Evolutionary conservation across 2,797 vertebrate genomes (phyloP), one percentile per base, ranked within the genome.

Genomic region (Sus cebifrons): DNA sequence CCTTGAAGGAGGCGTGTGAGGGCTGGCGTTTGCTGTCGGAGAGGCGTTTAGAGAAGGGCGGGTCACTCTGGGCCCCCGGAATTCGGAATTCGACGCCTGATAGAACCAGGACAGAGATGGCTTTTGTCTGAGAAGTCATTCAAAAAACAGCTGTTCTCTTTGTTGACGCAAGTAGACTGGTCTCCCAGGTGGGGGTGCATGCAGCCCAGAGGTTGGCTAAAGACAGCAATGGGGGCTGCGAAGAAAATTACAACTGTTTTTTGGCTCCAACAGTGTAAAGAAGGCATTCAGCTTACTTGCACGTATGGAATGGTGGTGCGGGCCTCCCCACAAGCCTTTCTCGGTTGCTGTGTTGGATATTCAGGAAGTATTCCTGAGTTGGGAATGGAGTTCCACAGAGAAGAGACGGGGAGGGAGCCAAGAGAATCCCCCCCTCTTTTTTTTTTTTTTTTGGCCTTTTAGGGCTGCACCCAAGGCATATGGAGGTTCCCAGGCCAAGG

Each of bases 51-150:
- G 78, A 92, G 74, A 95, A 83, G 0, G 6, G 9, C 36, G 36
- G 85, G 74, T 65, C 2, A 27, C 67, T 11, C 14, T 29, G 20
- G 96, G 23, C 73, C 65, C 84, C 29, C 1, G 0, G 0, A 64
- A 70, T 68, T 67, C 1, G 0, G 0, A 60, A 70, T 68, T 67
- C n/a, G 6, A 2, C 36, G 54, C 25, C 68, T 6, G 54, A 64
- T 89, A 75, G 71, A 93, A 96, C 58, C 29, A 58, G 87, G 84
- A 70, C 0, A 0, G 74, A 78, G 9, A 74, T 16, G 36, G 87
- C 82, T 44, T 97, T 98, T 97, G 83, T 87, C 84, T 97, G 65
- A 75, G 25, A 84, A 86, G 36, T 87, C 27, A 88, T 96, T 97
- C 73, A 94, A 92, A 85, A 95, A 75, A 89, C 82, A 97, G 92